phyloP scores from a whole-genome alignment of 2,888 invertebrate species.

The Pachymerium ferrugineum region DNA sequence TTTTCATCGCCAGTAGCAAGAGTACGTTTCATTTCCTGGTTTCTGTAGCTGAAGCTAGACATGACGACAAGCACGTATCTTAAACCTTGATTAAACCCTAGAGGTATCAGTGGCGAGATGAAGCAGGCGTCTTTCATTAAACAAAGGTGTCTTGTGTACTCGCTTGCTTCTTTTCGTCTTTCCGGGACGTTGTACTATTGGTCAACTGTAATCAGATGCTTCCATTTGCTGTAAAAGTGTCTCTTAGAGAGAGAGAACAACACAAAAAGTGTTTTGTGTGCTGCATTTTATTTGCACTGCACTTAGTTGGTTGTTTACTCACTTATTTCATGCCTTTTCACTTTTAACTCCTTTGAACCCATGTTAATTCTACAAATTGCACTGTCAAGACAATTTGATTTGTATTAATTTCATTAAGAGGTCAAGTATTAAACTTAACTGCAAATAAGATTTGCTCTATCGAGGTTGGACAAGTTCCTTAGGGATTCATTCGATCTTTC shows the following conservation, averaged over 20 bases:
- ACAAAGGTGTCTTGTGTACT: neutral
- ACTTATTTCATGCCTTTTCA: conserved; percentile 11
- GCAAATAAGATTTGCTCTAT: conserved; percentile 1
- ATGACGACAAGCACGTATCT: neutral
- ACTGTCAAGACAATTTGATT: neutral
- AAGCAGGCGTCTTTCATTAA: conserved; percentile 7
- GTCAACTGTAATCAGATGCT: neutral
- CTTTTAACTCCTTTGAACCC: neutral
- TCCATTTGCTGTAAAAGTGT: neutral
- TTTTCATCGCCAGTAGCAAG: conserved; percentile 6
- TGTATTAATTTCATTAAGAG: neutral
- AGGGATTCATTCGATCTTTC: neutral
- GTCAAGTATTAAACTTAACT: neutral
- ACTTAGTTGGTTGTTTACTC: neutral
- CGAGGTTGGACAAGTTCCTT: neutral
- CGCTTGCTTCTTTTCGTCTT: too few species aligned
- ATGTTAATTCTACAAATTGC: neutral
- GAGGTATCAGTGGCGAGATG: neutral
- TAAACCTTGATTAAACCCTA: conserved; percentile 22
- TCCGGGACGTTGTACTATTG: neutral
- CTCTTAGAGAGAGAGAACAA: neutral
- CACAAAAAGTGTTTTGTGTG: too few species aligned
- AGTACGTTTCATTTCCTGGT: conserved; percentile 19
- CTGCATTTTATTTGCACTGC: neutral
- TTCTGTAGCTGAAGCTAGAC: neutral